These are phyloP conservation scores for Pelosia muscerda DNA, from an alignment of 2,888 invertebrate genomes.

Conservation along the genomic window DNA sequence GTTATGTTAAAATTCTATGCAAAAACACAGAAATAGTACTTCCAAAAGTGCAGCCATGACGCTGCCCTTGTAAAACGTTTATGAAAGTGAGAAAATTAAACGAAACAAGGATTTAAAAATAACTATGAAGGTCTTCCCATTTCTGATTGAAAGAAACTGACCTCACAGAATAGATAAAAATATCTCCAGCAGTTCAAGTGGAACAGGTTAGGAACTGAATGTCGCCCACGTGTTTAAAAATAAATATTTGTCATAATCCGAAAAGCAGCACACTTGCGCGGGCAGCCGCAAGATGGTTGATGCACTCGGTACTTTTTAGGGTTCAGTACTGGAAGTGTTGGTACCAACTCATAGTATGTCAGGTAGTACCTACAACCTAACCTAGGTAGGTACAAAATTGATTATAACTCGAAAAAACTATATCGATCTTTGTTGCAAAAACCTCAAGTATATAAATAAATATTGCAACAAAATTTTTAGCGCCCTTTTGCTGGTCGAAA, in stretches of 20 bases:
- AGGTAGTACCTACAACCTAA: too few relatives aligned
- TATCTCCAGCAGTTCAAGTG: slow-evolving; percentile 8
- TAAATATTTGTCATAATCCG: slow-evolving; percentile 11
- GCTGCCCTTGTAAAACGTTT: neutral
- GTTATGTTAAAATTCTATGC: too few relatives aligned
- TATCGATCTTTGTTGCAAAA: neutral
- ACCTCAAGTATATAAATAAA: too few relatives aligned
- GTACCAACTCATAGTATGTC: too few relatives aligned
- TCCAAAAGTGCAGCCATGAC: neutral
- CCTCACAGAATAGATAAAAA: slow-evolving; percentile 19
- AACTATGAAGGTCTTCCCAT: neutral
- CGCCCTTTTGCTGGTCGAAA: too few relatives aligned
- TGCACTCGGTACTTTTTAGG: neutral
- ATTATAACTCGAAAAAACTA: too few relatives aligned
- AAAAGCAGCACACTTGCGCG: neutral
- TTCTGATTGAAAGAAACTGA: slow-evolving; percentile 9
- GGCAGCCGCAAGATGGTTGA: neutral
- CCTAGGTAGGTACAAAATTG: too few relatives aligned
- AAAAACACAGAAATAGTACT: neutral
- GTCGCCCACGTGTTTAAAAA: slow-evolving; percentile 15
- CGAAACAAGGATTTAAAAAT: neutral
- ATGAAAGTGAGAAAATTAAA: neutral
- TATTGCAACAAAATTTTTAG: too few relatives aligned
- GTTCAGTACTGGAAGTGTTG: neutral
- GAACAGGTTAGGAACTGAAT: slow-evolving; percentile 14